These are phyloP conservation scores for Diorhabda carinulata DNA, from an alignment of 1,140 invertebrate species.

Conservation along the genomic window DNA sequence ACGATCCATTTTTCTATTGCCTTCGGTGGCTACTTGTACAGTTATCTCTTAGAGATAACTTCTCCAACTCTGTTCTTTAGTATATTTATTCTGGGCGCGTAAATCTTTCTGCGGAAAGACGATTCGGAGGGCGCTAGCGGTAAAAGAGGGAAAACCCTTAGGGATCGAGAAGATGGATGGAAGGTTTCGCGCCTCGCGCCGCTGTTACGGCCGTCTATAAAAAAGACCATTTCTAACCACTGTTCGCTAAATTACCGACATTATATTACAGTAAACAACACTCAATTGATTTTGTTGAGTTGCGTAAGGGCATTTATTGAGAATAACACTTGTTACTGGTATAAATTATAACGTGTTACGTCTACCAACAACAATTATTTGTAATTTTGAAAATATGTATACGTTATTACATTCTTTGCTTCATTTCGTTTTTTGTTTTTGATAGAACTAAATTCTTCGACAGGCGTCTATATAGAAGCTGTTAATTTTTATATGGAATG, in stretches of 20 bases:
- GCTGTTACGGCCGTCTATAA: constrained; percentile 16
- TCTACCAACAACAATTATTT: too few species aligned
- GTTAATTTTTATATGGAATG: too few species aligned
- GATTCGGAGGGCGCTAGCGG: constrained; percentile 22
- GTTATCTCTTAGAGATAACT: not conserved
- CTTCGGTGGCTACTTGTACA: too few species aligned
- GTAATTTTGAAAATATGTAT: too few species aligned
- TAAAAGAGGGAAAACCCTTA: constrained; percentile 27
- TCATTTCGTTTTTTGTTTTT: too few species aligned
- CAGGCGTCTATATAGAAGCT: too few species aligned
- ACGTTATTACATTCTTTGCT: too few species aligned
- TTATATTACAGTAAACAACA: constrained; percentile 37
- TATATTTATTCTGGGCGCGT: constrained; percentile 44
- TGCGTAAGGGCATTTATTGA: constrained; percentile 1
- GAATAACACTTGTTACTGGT: constrained; percentile 11
- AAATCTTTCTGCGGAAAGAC: constrained; percentile 41
- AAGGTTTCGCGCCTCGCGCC: constrained; percentile 35
- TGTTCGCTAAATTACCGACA: constrained; percentile 42
- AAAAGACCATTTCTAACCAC: constrained; percentile 35
- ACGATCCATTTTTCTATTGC: too few species aligned
- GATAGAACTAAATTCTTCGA: too few species aligned
- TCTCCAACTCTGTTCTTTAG: constrained; percentile 11
- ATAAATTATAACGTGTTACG: not conserved
- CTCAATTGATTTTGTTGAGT: constrained; percentile 29
- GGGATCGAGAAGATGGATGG: constrained; percentile 42